These are phyloP conservation scores for Peromyscus californicus DNA, from an alignment of 2,113 vertebrate species.

Conservation along the genomic window DNA sequence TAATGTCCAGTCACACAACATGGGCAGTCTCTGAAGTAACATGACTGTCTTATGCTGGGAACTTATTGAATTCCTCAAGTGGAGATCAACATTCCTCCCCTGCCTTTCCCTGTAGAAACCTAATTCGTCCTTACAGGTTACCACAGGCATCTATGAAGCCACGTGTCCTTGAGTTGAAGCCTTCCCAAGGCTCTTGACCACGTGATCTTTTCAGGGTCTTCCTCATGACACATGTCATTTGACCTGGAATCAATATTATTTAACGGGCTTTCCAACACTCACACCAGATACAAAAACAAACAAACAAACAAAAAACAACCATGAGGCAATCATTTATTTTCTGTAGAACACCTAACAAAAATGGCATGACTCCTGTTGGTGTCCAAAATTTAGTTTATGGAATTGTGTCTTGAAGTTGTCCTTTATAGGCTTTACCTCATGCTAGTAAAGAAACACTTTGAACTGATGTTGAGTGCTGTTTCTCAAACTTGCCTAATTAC, in stretches of 20 bases:
- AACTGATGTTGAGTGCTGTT: neutral
- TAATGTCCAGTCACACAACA: neutral
- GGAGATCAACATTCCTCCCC: neutral
- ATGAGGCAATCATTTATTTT: neutral
- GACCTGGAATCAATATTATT: neutral
- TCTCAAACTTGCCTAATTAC: neutral
- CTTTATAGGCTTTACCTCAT: neutral
- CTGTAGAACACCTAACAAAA: neutral
- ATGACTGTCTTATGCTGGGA: neutral
- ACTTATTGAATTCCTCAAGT: neutral
- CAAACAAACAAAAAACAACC: too few species aligned
- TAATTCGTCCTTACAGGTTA: neutral
- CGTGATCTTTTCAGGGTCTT: neutral
- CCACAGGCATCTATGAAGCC: neutral
- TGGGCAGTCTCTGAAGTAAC: neutral
- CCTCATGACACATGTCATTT: neutral
- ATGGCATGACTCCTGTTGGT: neutral
- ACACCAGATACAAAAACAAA: neutral
- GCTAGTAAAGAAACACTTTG: neutral
- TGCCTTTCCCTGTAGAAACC: neutral
- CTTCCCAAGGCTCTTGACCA: neutral
- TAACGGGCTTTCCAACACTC: neutral
- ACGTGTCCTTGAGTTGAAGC: neutral
- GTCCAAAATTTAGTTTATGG: neutral
- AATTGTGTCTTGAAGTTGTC: neutral